Conservation (phyloP, 2,113 vertebrate genomes). For the Diadophis punctatus region DNA sequence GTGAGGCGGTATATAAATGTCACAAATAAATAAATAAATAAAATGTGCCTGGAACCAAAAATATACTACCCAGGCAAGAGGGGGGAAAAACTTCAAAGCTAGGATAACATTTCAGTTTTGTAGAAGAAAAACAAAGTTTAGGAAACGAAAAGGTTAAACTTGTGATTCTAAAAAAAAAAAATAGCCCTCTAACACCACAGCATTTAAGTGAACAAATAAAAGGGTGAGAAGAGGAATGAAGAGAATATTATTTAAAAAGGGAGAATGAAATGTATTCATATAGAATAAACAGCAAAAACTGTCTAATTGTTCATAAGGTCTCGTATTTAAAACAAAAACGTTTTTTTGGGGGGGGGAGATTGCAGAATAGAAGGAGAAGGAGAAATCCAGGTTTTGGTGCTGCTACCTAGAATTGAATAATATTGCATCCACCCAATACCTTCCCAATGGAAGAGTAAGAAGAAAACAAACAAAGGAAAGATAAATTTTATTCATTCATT, state of each 20-base stretch:
- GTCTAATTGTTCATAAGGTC: neutral
- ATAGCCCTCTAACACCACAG: too few relatives aligned
- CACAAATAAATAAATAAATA: too few relatives aligned
- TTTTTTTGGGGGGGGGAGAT: neutral
- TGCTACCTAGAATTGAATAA: neutral
- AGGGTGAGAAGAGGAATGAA: neutral
- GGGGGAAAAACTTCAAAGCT: neutral
- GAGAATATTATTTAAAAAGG: neutral
- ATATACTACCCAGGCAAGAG: neutral
- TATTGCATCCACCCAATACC: neutral
- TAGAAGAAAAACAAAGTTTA: neutral
- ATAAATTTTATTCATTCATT: neutral
- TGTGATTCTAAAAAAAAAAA: too few relatives aligned
- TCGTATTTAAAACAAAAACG: neutral
- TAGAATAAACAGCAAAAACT: neutral
- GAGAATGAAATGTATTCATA: neutral
- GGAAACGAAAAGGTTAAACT: neutral
- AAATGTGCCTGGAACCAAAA: neutral
- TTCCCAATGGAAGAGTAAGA: neutral
- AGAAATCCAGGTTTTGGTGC: neutral
- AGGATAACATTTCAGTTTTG: neutral
- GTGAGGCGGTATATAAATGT: too few relatives aligned
- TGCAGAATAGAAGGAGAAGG: neutral
- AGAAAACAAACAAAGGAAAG: neutral
- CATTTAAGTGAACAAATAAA: neutral